Base-by-base conservation (phyloP, 1,140 invertebrate genomes). In the Neodiprion virginianus region DNA sequence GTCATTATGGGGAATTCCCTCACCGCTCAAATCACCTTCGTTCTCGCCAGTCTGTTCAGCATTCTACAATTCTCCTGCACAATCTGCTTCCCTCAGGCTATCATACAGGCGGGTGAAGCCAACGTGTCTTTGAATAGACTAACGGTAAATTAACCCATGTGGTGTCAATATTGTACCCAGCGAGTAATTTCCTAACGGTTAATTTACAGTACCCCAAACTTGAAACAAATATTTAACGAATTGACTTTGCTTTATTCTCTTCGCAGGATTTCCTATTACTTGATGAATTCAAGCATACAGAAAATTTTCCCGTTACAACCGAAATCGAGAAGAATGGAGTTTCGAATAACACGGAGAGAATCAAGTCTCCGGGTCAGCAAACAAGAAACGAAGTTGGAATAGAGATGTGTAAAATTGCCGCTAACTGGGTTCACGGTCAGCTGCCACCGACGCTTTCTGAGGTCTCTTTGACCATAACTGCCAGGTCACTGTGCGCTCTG, bases 11-110 rank as follows among this genome's bases (percentile, higher is more conserved):
- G 92, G 0, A 91, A 93, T 74, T 83, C 87, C 69, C 90, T 96
- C 1, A 93, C 91, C 0, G 92, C 95, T 0, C 91, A 94, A 72
- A 91, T 91, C 61, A 91, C 91, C 73, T 91, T 83, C 50, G 77
- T 82, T 0, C 89, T 95, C 17, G 91, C 94, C 23, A 91, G 93
- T 67, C 93, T 93, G 80, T 93, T 93, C 77, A 93, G 94, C 77
- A 90, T 92, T 14, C 76, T 93, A 14, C 89, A 91, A 79, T 79
- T 92, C 47, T 89, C 91, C 1, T 87, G 93, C 10, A 93, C 93
- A 0, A 90, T 96, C 48, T 92, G 92, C 75, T 92, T 96, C 80
- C 95, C 95, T 0, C 85, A 93, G 72, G 94, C 92, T 0, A 90
- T 97, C 0, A 91, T 93, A 5, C 88, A 90, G 71, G 81, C 90